Percentiles rank a stretch among this genome's conserved stretches.
Conservation (phyloP, 2,888 invertebrate species). For the Megalurothrips usitatus region DNA sequence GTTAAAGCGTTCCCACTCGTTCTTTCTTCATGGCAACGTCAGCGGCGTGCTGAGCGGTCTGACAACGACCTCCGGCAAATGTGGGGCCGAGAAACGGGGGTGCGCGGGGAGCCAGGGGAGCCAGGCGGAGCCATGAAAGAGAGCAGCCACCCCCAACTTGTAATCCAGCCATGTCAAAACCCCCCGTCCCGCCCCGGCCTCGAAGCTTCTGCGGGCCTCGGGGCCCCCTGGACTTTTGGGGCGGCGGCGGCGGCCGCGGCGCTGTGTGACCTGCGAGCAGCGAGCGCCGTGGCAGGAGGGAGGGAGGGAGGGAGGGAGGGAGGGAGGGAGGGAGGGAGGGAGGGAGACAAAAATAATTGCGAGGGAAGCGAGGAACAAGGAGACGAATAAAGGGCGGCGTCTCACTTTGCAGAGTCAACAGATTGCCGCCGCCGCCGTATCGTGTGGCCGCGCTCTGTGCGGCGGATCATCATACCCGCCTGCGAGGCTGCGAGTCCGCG, state of each 20-base stretch:
- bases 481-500: too few species aligned
- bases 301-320: too few species aligned
- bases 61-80: not conserved
- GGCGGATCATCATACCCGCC: too few species aligned
- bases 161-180: slow-evolving; percentile 6
- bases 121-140: not conserved
- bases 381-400: too few species aligned
- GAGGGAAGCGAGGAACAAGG: too few species aligned
- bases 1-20: not conserved
- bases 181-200: not conserved
- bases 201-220: not conserved
- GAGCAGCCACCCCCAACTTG: slow-evolving; percentile 9
- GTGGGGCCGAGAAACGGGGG: not conserved
- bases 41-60: not conserved
- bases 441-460: too few species aligned
- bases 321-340: too few species aligned
- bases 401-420: too few species aligned
- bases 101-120: not conserved
- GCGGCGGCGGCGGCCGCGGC: not conserved
- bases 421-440: too few species aligned
- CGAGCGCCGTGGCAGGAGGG: too few species aligned
- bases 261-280: too few species aligned
- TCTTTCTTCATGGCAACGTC: not conserved
- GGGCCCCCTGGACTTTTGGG: not conserved
- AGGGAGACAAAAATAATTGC: too few species aligned